Evolutionary conservation across 2,797 vertebrate species (phyloP).

Genomic region (Rhabdophis nuchalis): DNA sequence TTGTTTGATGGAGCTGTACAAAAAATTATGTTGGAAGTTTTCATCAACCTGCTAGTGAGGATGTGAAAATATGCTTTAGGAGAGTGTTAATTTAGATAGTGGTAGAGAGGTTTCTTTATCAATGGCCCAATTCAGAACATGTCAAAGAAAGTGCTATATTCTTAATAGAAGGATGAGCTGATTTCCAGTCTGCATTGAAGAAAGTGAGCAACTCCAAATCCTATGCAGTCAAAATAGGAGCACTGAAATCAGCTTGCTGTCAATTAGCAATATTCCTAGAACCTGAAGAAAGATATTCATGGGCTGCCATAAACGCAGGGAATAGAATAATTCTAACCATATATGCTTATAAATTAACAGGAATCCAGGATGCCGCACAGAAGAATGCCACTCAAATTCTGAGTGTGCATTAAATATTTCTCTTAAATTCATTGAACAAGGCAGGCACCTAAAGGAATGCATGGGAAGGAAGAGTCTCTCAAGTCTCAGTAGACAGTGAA

Average conservation of each 20-base stretch:
- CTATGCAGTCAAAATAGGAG: slow-evolving; percentile 64
- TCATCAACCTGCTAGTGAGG: slow-evolving; percentile 39
- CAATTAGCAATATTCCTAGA: slow-evolving; percentile 62
- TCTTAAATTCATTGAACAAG: slow-evolving; percentile 60
- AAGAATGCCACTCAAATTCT: slow-evolving; percentile 20
- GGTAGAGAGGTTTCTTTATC: slow-evolving; percentile 52
- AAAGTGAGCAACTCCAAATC: slow-evolving; percentile 40
- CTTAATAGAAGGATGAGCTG: slow-evolving; percentile 40
- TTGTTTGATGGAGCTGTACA: slow-evolving; percentile 57
- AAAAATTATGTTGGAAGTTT: slow-evolving; percentile 48
- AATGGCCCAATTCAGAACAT: slow-evolving; percentile 54
- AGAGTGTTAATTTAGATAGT: slow-evolving; percentile 48
- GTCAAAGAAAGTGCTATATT: not conserved
- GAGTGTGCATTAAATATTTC: slow-evolving; percentile 33
- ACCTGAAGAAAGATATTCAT: slow-evolving; percentile 67
- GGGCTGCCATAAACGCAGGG: slow-evolving; percentile 66
- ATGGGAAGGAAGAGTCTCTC: slow-evolving; percentile 55
- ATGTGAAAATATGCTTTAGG: slow-evolving; percentile 58
- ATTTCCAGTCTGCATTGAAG: slow-evolving; percentile 43
- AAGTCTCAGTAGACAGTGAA: slow-evolving; percentile 65
- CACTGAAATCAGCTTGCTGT: slow-evolving; percentile 55
- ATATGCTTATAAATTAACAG: slow-evolving; percentile 33
- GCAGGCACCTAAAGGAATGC: slow-evolving; percentile 58
- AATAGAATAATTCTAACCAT: slow-evolving; percentile 51
- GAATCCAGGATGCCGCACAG: slow-evolving; percentile 50